Evolutionary conservation across 1,140 invertebrate species (phyloP), one percentile per base, ranked within the genome.

Genomic region (Olivierus martensii): DNA sequence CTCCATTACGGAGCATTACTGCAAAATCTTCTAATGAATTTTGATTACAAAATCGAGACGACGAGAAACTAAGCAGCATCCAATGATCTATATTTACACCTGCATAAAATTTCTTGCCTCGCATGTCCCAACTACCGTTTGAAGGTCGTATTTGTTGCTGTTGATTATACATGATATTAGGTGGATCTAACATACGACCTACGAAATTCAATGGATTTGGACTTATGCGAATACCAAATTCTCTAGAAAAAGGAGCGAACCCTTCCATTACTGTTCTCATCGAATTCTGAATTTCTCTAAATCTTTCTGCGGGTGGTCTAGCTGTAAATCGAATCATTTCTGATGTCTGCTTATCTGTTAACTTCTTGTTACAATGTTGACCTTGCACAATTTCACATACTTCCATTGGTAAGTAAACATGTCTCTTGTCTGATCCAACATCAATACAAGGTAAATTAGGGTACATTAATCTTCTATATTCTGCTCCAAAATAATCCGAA

Each of bases 41-140:
- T 9, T 22, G 0, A 2, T 14, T n/a, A 28, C 51, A 57, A 41
- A 39, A 45, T 11, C 39, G 11, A 6, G n/a, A 18, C 42, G 36
- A 37, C 6, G 55, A 35, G 14, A 63, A 52, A 46, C 47, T 59
- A 0, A 65, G 28, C 7, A 65, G 21, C 7, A 62, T 58, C 60
- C 60, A 65, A 6, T 50, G 3, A 12, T 62, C 46, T 19, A 65
- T 48, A 9, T 39, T 71, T 0, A 70, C 70, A 15, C 72, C 73
- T 3, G 69, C 65, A 19, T 75, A 74, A 59, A 79, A 77, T 62
- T 78, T 73, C 51, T 75, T 75, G 28, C 71, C 72, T 52, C 75
- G 59, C 76, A 79, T 77, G 57, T 79, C 73, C 77, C 77, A 78
- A 10, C 75, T 74, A 39, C 77, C 76, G 56, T 77, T 71, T 11